Conservation (phyloP, 2,888 invertebrate genomes). For the Empis stercorea region DNA sequence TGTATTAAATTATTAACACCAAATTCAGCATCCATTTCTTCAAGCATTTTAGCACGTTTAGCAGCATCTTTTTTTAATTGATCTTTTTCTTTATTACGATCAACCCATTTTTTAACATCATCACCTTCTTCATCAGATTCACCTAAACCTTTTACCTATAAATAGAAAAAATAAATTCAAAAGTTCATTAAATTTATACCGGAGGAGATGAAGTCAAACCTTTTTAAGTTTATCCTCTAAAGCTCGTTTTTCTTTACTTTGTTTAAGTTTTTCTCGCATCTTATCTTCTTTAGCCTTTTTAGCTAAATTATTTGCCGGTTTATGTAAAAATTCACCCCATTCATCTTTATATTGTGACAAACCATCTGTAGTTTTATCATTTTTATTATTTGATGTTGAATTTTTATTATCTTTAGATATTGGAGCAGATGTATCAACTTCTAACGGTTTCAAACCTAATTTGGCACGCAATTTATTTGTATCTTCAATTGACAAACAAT, state of each 20-base stretch:
- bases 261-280: slow-evolving; percentile 63
- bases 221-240: slow-evolving; percentile 47
- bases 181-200: neutral
- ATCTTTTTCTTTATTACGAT: slow-evolving; percentile 60
- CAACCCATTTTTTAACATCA: slow-evolving; percentile 69
- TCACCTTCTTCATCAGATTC: slow-evolving; percentile 65
- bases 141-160: slow-evolving; percentile 40
- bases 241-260: slow-evolving; percentile 59
- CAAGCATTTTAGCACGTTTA: slow-evolving; percentile 72
- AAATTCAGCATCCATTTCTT: slow-evolving; percentile 92
- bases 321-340: slow-evolving; percentile 73
- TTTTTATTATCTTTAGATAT: slow-evolving; percentile 6
- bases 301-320: slow-evolving; percentile 64
- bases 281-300: slow-evolving; percentile 67
- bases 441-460: slow-evolving; percentile 84
- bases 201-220: too few relatives aligned
- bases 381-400: slow-evolving; percentile 24
- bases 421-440: slow-evolving; percentile 39
- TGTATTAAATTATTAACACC: slow-evolving; percentile 77
- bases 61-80: slow-evolving; percentile 74
- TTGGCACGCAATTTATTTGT: slow-evolving; percentile 84
- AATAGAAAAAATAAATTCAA: neutral
- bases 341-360: slow-evolving; percentile 57
- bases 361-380: slow-evolving; percentile 28
- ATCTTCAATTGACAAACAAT: slow-evolving; percentile 63